Conservation (phyloP, 2,113 vertebrate species). For the Excalfactoria chinensis region DNA sequence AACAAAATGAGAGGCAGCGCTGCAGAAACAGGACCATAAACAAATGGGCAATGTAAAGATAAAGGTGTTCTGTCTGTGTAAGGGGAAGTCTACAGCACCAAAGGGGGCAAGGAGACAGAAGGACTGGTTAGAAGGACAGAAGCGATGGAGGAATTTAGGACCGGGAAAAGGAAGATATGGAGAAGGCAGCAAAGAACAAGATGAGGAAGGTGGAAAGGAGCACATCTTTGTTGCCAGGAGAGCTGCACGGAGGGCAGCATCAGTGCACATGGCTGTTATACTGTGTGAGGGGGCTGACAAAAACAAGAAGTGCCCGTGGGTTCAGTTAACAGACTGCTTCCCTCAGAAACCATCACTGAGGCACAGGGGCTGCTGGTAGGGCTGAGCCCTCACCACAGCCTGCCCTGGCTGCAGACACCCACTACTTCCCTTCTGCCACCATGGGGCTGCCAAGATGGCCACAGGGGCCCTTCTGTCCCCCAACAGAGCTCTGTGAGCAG, state of each 20-base stretch:
- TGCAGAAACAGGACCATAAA: not conserved
- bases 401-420: not conserved
- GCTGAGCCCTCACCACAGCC: not conserved
- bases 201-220: not conserved
- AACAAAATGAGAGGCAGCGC: not conserved
- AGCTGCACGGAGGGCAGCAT: not conserved
- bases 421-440: not conserved
- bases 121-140: not conserved
- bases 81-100: not conserved
- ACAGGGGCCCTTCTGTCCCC: not conserved
- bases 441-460: not conserved
- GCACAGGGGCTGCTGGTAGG: no score
- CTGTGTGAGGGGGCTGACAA: not conserved
- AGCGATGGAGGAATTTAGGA: not conserved
- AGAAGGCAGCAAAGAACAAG: accelerated
- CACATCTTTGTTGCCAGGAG: not conserved
- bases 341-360: not conserved
- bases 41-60: not conserved
- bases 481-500: accelerated
- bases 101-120: not conserved
- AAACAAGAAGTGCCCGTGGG: not conserved
- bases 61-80: not conserved
- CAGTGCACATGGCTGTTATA: accelerated
- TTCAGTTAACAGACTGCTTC: not conserved
- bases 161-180: accelerated